A percentile compares a stretch with the other conserved stretches of the same genome.
Conservation (phyloP, 2,888 invertebrate genomes). For the Ellobium chinense region DNA sequence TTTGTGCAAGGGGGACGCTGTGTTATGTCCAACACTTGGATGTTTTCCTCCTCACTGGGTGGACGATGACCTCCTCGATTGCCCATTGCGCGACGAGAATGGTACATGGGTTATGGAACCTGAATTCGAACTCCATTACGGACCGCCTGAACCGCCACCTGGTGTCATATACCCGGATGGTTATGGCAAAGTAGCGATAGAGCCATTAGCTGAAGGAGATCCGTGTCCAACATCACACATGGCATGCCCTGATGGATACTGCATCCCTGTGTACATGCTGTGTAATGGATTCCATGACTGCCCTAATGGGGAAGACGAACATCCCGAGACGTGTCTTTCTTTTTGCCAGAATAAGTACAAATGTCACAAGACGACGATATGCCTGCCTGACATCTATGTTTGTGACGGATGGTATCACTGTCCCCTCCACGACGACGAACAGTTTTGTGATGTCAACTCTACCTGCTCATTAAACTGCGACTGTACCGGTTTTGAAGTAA, state of each 20-base stretch:
- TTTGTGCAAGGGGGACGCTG: neutral
- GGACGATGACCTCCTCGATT: neutral
- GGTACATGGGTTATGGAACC: neutral
- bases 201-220: neutral
- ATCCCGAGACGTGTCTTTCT: neutral
- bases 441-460: constrained; percentile 38
- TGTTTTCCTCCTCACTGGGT: neutral
- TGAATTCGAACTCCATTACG: neutral
- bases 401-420: constrained; percentile 54
- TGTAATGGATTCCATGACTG: constrained; percentile 33
- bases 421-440: constrained; percentile 54
- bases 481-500: constrained; percentile 25
- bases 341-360: constrained; percentile 4
- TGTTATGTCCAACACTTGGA: neutral
- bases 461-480: constrained; percentile 13
- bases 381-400: constrained; percentile 43
- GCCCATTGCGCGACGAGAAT: neutral
- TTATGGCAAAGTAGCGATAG: neutral
- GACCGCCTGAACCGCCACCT: neutral
- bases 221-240: constrained; percentile 10
- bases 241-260: constrained; percentile 11
- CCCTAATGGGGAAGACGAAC: neutral
- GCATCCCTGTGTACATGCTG: constrained; percentile 30
- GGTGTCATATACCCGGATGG: constrained; percentile 12
- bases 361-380: constrained; percentile 24